These are phyloP conservation scores for Pedionomus torquatus DNA, from an alignment of 2,113 vertebrate genomes.

Conservation along the genomic window DNA sequence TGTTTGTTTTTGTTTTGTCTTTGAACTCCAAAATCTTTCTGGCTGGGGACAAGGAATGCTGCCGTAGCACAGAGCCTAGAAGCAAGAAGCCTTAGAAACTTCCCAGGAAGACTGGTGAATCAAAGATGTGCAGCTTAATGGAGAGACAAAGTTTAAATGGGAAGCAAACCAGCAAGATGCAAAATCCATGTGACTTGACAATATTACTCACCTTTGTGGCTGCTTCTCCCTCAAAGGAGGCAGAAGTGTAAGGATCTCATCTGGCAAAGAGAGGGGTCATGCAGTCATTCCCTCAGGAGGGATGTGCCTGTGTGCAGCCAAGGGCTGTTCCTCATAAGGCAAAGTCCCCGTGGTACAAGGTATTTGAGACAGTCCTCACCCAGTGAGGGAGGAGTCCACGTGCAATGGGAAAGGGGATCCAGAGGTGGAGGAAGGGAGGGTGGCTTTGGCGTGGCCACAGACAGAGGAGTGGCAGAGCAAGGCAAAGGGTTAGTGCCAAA, in stretches of 20 bases:
- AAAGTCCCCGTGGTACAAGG: background rate
- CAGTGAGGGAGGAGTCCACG: rapidly evolving
- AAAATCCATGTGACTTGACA: background rate
- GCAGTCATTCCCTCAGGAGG: background rate
- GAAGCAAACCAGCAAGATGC: background rate
- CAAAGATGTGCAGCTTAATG: background rate
- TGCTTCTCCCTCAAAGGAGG: background rate
- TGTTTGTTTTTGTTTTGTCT: too few species aligned
- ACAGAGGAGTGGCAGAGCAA: background rate
- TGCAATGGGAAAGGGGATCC: background rate
- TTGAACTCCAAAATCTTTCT: background rate
- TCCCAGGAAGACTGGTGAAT: background rate
- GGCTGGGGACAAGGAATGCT: background rate
- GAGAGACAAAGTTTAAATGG: background rate
- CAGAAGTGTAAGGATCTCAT: background rate
- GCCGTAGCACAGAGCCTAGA: background rate
- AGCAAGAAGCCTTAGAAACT: background rate
- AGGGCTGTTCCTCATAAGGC: background rate
- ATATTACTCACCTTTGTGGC: background rate
- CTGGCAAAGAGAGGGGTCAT: background rate
- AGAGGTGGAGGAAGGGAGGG: background rate
- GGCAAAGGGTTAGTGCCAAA: background rate
- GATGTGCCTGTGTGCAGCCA: background rate
- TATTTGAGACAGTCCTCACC: background rate
- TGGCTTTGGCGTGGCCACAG: background rate